Conservation (phyloP, 30 jellyfish, hydroid and myxozoan genomes). For the Cassiopea xamachana region DNA sequence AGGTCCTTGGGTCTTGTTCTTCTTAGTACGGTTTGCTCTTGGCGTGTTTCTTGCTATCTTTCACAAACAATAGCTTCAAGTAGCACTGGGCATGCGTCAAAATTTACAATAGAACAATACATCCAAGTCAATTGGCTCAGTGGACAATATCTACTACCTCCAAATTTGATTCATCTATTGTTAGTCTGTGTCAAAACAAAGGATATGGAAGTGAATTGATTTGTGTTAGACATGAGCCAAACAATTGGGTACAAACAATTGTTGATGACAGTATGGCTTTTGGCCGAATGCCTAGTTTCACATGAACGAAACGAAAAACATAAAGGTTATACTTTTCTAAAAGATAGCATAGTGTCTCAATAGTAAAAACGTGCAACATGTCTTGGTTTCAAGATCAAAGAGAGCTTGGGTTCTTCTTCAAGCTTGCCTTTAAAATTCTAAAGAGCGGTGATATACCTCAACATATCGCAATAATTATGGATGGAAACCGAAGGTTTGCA, state of each 20-base stretch:
- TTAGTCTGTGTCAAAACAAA: too few relatives aligned
- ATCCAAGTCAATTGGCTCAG: constrained; percentile 28
- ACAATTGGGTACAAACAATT: neutral
- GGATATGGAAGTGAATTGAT: neutral
- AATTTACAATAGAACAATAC: constrained; percentile 9
- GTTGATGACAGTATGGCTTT: too few relatives aligned
- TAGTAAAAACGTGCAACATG: constrained; percentile 10
- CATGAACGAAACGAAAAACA: neutral
- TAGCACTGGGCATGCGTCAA: constrained; percentile 58
- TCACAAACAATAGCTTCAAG: constrained; percentile 61
- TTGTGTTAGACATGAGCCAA: neutral
- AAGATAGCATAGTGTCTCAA: neutral
- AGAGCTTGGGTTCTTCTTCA: constrained; percentile 77
- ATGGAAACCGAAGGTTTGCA: constrained; percentile 98
- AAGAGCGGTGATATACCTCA: constrained; percentile 92
- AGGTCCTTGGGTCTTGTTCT: neutral
- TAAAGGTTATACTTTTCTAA: neutral
- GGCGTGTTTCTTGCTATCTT: constrained; percentile 63
- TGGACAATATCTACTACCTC: neutral
- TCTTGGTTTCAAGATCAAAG: constrained; percentile 86
- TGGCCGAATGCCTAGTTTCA: neutral
- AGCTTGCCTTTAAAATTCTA: constrained; percentile 62
- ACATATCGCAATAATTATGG: constrained; percentile 98
- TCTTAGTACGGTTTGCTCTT: neutral
- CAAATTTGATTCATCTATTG: too few relatives aligned